Evolutionary conservation across 2,888 invertebrate species (phyloP).

Genomic region (Sinotaia quadrata): DNA sequence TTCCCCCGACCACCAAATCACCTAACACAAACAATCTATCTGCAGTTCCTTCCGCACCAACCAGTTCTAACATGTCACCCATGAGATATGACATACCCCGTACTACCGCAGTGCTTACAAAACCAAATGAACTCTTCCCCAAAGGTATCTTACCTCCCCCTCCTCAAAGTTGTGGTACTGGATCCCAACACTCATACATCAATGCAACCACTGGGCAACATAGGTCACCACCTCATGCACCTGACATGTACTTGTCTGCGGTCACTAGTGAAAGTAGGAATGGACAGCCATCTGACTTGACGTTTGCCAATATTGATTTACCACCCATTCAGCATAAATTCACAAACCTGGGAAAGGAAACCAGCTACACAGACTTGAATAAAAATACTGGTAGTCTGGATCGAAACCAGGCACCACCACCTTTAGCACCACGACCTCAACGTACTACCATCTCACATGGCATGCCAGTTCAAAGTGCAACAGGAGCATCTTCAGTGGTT

Average conservation of each 20-base stretch:
- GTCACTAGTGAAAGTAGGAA: not conserved
- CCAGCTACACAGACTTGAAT: conserved; percentile 10
- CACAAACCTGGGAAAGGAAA: too few relatives aligned
- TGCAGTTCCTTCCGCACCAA: conserved; percentile 43
- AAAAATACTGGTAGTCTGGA: not conserved
- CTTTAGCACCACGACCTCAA: conserved; percentile 29
- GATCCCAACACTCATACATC: conserved; percentile 47
- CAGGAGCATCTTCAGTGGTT: too few relatives aligned
- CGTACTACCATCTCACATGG: too few relatives aligned
- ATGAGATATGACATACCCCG: conserved; percentile 48
- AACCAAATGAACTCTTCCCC: conserved; percentile 23
- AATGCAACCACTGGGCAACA: conserved; percentile 47
- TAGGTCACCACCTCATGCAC: conserved; percentile 7
- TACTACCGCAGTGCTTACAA: conserved; percentile 28
- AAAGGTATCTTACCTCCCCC: conserved; percentile 47
- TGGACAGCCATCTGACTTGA: conserved; percentile 1
- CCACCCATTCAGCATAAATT: too few relatives aligned
- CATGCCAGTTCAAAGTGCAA: too few relatives aligned
- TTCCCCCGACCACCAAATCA: conserved; percentile 57
- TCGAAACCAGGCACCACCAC: conserved; percentile 20
- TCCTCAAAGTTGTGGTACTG: conserved; percentile 37
- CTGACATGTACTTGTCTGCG: not conserved
- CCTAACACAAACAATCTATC: conserved; percentile 40
- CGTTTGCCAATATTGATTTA: conserved; percentile 12
- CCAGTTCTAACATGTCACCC: conserved; percentile 27